These are phyloP conservation scores for Dione vanillae DNA, from an alignment of 2,888 invertebrate genomes.

Conservation along the genomic window DNA sequence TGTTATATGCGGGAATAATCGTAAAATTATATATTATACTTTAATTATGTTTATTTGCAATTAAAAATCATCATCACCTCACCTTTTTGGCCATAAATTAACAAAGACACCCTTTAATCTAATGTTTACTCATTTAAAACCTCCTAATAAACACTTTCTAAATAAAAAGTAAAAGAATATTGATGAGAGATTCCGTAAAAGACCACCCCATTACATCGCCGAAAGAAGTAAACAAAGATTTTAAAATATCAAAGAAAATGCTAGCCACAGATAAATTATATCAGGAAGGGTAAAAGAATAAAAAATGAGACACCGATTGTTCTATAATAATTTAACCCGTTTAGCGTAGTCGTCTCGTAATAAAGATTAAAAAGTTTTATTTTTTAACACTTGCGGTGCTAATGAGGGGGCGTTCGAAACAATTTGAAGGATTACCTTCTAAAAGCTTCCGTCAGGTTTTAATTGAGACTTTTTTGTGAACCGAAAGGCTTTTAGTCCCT, in stretches of 20 bases:
- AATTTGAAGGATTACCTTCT: slow-evolving; percentile 85
- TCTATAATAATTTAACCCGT: slow-evolving; percentile 83
- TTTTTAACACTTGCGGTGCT: slow-evolving; percentile 84
- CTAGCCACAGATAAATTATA: slow-evolving; percentile 75
- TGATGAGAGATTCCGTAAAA: slow-evolving; percentile 54
- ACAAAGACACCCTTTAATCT: neutral
- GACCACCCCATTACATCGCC: slow-evolving; percentile 67
- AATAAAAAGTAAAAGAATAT: slow-evolving; percentile 54
- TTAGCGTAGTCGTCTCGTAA: slow-evolving; percentile 81
- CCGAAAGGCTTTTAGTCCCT: slow-evolving; percentile 82
- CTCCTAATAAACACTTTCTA: slow-evolving; percentile 29
- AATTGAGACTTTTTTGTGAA: slow-evolving; percentile 84
- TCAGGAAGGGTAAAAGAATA: slow-evolving; percentile 74
- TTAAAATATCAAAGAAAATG: slow-evolving; percentile 69
- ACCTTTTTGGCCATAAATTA: slow-evolving; percentile 11
- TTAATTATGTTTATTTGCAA: no score
- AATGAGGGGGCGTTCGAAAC: slow-evolving; percentile 85
- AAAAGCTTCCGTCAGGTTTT: slow-evolving; percentile 85
- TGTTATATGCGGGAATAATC: no score
- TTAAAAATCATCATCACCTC: neutral
- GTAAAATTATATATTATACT: no score
- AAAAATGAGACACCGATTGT: slow-evolving; percentile 77
- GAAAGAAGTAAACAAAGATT: slow-evolving; percentile 71
- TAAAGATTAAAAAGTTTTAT: slow-evolving; percentile 85
- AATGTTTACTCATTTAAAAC: neutral